Conservation (phyloP, 2,797 vertebrate genomes). For the Morus bassanus region DNA sequence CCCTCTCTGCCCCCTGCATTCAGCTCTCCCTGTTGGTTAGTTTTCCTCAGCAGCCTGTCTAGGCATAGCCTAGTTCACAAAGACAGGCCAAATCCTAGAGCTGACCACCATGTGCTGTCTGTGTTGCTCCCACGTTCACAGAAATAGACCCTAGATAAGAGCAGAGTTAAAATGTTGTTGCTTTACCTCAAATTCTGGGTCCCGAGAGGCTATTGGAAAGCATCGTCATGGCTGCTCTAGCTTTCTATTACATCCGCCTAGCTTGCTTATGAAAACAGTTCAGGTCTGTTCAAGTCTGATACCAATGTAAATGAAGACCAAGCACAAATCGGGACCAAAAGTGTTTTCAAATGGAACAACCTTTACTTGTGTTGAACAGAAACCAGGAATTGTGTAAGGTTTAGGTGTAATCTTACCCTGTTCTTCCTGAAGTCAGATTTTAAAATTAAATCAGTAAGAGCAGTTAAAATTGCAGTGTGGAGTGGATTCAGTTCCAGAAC, state of each 20-base stretch:
- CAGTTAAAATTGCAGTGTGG: not conserved
- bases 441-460: not conserved
- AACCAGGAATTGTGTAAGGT: not conserved
- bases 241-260: not conserved
- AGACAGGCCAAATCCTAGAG: not conserved
- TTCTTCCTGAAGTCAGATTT: not conserved
- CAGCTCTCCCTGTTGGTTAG: not conserved
- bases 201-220: not conserved
- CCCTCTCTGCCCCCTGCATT: too few species aligned
- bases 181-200: not conserved
- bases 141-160: not conserved
- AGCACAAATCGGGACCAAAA: not conserved
- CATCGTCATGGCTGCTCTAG: fast-evolving
- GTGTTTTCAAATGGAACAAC: not conserved
- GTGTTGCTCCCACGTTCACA: fast-evolving
- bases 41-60: not conserved
- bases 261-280: not conserved
- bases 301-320: not conserved
- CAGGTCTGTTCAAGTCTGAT: not conserved
- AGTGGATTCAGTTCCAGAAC: not conserved
- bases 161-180: fast-evolving
- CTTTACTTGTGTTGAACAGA: not conserved
- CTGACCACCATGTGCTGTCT: not conserved
- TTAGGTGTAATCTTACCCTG: not conserved
- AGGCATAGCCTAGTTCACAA: fast-evolving